phyloP scores from a whole-genome alignment of 1,140 invertebrate genomes.

The Hormaphis cornu region DNA sequence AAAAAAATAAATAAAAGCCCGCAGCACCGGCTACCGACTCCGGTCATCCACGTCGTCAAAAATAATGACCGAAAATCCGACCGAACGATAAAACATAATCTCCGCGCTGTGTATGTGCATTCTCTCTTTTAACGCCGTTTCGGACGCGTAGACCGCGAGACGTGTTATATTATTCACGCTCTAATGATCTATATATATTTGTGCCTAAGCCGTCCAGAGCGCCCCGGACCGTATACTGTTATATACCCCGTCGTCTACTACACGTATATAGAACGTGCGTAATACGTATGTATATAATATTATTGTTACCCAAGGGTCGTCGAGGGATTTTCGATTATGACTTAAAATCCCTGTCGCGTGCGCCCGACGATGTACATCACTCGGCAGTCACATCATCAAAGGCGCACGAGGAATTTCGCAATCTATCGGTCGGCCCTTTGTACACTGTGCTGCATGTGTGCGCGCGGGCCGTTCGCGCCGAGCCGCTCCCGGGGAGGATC shows the following conservation, averaged over 20 bases:
- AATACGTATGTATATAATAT: neutral
- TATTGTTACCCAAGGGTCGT: neutral
- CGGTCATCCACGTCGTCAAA: neutral
- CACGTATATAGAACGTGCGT: neutral
- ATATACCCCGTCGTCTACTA: neutral
- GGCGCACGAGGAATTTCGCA: slow-evolving; percentile 29
- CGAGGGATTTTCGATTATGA: slow-evolving; percentile 26
- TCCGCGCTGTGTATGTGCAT: neutral
- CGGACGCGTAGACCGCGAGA: neutral
- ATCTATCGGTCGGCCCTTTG: neutral
- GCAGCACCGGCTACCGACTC: neutral
- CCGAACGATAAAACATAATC: neutral
- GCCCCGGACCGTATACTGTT: neutral
- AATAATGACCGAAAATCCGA: slow-evolving; percentile 2
- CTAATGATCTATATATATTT: slow-evolving; percentile 2
- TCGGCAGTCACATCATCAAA: slow-evolving; percentile 8
- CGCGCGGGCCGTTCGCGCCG: neutral
- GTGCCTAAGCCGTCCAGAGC: neutral
- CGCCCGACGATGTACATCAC: neutral
- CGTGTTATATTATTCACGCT: slow-evolving; percentile 14
- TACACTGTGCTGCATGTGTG: neutral
- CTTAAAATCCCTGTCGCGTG: neutral
- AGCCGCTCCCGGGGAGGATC: neutral
- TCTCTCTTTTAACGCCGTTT: neutral
- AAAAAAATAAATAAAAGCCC: neutral